A percentile compares a stretch with the other conserved stretches of the same genome.
These are phyloP conservation scores for Malthinus seriepunctatus DNA, from an alignment of 2,888 invertebrate species.

Conservation along the genomic window DNA sequence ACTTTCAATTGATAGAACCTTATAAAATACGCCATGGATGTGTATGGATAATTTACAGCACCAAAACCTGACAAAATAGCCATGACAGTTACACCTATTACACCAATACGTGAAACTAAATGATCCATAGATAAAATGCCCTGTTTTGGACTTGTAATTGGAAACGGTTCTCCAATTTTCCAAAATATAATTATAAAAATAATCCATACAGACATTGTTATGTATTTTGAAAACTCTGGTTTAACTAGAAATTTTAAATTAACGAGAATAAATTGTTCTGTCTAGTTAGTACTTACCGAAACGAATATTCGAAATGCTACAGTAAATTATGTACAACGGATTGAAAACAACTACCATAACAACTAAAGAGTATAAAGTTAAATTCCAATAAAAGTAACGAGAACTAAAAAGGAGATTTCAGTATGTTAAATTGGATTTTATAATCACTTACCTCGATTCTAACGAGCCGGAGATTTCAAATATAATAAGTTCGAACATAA, in stretches of 20 bases:
- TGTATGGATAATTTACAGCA: constrained; percentile 99
- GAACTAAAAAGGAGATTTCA: constrained; percentile 65
- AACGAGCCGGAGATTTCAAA: constrained; percentile 97
- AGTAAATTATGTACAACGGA: constrained; percentile 96
- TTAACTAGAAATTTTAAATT: constrained; percentile 64
- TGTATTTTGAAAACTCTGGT: constrained; percentile 72
- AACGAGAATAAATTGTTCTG: constrained; percentile 12
- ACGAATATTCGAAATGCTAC: constrained; percentile 85
- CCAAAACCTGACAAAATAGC: constrained; percentile 98
- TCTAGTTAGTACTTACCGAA: constrained; percentile 65
- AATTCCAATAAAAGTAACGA: constrained; percentile 92
- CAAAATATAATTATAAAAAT: constrained; percentile 95
- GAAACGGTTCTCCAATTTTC: constrained; percentile 99
- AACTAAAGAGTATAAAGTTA: constrained; percentile 86
- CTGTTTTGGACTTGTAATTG: constrained; percentile 94
- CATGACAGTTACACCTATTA: constrained; percentile 99
- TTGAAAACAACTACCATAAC: constrained; percentile 95
- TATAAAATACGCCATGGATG: constrained; percentile 97
- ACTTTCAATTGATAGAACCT: constrained; percentile 57
- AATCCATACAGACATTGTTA: constrained; percentile 86
- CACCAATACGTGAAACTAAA: constrained; percentile 95
- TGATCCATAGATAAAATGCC: constrained; percentile 88
- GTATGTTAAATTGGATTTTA: background rate
- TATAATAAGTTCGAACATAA: constrained; percentile 99
- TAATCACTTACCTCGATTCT: constrained; percentile 75